Evolutionary conservation across 2,113 vertebrate species (phyloP).

Genomic region (Potamarius usumacintae): DNA sequence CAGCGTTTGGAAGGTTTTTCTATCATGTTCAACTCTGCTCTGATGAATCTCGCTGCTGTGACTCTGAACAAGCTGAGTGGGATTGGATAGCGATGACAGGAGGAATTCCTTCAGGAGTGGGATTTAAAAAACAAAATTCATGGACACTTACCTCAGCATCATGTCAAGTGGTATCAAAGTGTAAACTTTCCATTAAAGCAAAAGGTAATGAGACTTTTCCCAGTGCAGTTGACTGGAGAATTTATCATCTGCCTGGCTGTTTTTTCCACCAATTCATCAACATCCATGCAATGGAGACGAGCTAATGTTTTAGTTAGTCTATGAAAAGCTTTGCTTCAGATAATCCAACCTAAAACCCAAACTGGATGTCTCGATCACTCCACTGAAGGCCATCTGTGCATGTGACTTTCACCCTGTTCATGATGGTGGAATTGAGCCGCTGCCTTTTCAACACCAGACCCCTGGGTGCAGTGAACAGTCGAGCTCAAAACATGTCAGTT

Average conservation of each 20-base stretch:
- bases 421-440: background rate
- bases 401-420: background rate
- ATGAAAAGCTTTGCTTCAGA: background rate
- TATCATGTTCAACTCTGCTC: background rate
- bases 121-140: too few species aligned
- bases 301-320: background rate
- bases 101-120: background rate
- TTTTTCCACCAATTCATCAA: background rate
- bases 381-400: background rate
- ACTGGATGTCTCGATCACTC: background rate
- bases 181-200: background rate
- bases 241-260: background rate
- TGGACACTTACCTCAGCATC: background rate
- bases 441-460: background rate
- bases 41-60: background rate
- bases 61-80: background rate
- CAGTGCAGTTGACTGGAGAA: background rate
- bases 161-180: background rate
- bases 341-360: background rate
- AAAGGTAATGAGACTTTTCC: background rate
- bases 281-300: background rate
- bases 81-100: background rate
- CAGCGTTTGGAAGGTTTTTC: background rate
- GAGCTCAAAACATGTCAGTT: background rate
- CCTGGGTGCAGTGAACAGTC: background rate